phyloP scores from a whole-genome alignment of 2,113 vertebrate species.

The Bambusicola thoracicus region DNA sequence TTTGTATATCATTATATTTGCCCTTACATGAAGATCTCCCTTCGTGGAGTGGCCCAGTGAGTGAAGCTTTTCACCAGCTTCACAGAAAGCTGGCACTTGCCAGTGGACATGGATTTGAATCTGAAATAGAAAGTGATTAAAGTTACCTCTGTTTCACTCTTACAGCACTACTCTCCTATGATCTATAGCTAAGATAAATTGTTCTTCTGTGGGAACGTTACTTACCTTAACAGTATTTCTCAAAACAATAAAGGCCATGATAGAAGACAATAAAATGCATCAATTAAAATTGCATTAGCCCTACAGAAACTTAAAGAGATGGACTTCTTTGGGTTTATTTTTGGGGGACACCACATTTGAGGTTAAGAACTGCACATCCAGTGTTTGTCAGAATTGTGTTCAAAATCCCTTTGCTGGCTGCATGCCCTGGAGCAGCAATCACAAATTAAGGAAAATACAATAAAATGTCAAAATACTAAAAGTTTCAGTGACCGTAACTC shows the following conservation, averaged over 20 bases:
- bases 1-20: neutral
- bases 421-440: neutral
- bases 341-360: neutral
- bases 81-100: neutral
- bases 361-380: neutral
- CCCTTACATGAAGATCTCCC: neutral
- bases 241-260: slow-evolving; percentile 6
- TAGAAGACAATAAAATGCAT: neutral
- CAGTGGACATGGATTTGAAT: neutral
- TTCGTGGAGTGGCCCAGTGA: neutral
- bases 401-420: neutral
- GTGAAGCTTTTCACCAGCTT: neutral
- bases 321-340: neutral
- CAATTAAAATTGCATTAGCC: neutral
- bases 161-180: neutral
- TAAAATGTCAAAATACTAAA: slow-evolving; percentile 23
- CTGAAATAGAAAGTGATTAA: neutral
- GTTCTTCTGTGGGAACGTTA: neutral
- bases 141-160: neutral
- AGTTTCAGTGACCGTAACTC: neutral
- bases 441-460: slow-evolving; percentile 6
- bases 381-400: neutral
- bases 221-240: neutral
- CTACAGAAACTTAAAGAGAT: neutral
- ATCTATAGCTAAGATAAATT: neutral